Conservation (phyloP, 2,797 vertebrate species). For the Syncerus caffer region DNA sequence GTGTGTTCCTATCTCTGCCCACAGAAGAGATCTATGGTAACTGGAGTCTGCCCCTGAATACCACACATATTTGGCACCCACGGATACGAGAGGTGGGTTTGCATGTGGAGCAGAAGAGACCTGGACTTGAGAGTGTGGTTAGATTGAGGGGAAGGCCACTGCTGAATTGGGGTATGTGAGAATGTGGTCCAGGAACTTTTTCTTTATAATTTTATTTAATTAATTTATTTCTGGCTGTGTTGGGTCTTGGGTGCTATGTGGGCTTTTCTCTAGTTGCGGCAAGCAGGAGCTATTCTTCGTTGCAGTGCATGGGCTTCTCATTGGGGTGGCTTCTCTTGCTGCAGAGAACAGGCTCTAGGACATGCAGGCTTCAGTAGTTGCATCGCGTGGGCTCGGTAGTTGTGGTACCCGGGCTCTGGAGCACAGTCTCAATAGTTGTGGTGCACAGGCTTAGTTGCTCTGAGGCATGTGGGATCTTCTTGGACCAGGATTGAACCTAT, state of each 20-base stretch:
- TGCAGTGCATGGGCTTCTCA: background rate
- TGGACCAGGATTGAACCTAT: background rate
- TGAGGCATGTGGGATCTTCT: background rate
- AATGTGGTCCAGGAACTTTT: background rate
- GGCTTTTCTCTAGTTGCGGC: background rate
- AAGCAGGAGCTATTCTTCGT: background rate
- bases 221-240: background rate
- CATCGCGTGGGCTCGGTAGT: background rate
- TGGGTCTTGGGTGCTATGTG: background rate
- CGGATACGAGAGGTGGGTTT: conserved; percentile 91
- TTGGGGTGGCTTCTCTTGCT: background rate
- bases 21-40: conserved; percentile 96
- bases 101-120: background rate
- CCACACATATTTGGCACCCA: conserved; percentile 94
- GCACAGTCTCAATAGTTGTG: background rate
- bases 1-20: background rate
- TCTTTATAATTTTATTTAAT: background rate
- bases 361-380: background rate
- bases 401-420: background rate
- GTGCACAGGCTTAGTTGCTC: background rate
- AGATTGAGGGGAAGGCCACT: background rate
- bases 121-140: background rate
- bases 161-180: background rate
- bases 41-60: conserved; percentile 90
- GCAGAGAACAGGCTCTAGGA: background rate